These are phyloP conservation scores for Doryteuthis pealeii DNA, from an alignment of 1,140 invertebrate genomes.

Conservation along the genomic window DNA sequence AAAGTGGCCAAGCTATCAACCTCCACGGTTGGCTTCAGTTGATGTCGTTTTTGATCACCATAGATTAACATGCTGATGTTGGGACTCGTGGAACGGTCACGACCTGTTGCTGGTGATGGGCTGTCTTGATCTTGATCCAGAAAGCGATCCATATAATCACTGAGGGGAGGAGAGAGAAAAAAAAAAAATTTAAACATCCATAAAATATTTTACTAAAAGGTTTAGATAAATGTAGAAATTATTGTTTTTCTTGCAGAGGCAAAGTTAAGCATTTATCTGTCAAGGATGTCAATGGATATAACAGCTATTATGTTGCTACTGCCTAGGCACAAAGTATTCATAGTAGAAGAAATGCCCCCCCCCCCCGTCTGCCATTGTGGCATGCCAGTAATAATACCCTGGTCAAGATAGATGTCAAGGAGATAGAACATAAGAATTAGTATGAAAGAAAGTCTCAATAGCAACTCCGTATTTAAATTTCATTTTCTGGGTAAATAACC, in stretches of 20 bases:
- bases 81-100: slow-evolving; percentile 48
- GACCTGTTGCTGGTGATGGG: slow-evolving; percentile 31
- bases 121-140: slow-evolving; percentile 78
- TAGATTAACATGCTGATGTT: slow-evolving; percentile 69
- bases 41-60: slow-evolving; percentile 67
- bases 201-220: slow-evolving; percentile 6
- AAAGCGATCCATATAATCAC: slow-evolving; percentile 86
- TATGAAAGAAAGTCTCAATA: too few species aligned
- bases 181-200: slow-evolving; percentile 15
- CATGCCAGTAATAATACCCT: too few species aligned
- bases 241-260: not conserved
- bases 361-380: too few species aligned
- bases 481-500: too few species aligned
- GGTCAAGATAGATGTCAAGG: too few species aligned
- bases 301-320: not conserved
- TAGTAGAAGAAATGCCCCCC: too few species aligned
- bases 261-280: not conserved
- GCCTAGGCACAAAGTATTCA: too few species aligned
- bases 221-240: not conserved
- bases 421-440: too few species aligned
- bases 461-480: too few species aligned
- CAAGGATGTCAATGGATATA: too few species aligned
- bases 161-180: slow-evolving; percentile 57
- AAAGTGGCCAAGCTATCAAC: slow-evolving; percentile 17
- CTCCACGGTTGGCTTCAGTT: slow-evolving; percentile 36